phyloP scores from a whole-genome alignment of 1,140 invertebrate species.

The Drosophila miranda region DNA sequence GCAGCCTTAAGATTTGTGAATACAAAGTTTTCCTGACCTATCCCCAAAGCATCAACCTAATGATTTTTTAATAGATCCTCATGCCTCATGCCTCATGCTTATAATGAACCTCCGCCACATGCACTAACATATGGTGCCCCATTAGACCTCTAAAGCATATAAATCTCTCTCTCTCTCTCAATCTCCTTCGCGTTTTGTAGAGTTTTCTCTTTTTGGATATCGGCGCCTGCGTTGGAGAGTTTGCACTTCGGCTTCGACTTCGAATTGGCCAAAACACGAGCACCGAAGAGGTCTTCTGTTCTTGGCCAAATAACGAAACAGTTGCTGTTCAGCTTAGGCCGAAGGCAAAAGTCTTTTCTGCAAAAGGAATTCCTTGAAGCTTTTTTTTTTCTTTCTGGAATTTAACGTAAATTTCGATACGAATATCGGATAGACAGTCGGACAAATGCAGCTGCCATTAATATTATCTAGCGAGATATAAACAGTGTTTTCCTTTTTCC shows the following conservation, averaged over 20 bases:
- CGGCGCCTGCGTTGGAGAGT: conserved; percentile 38
- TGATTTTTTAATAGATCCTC: conserved; percentile 19
- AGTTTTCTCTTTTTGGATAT: conserved; percentile 22
- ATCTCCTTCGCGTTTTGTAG: conserved; percentile 18
- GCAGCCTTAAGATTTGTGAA: too few species aligned
- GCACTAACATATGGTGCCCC: conserved; percentile 3
- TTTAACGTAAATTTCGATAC: conserved; percentile 11
- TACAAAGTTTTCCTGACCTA: neutral
- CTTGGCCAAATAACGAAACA: conserved; percentile 39
- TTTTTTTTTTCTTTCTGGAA: neutral
- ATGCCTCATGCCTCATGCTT: conserved; percentile 5
- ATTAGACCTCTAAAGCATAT: neutral
- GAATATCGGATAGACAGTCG: conserved; percentile 11
- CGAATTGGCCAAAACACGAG: conserved; percentile 12
- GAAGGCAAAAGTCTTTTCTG: conserved; percentile 37
- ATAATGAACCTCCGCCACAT: neutral
- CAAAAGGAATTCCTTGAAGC: neutral
- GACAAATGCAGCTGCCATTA: conserved; percentile 49
- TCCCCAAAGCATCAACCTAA: neutral
- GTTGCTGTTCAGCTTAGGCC: conserved; percentile 61
- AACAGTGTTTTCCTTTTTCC: conserved; percentile 24
- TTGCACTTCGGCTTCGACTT: conserved; percentile 31
- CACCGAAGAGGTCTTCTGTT: conserved; percentile 1
- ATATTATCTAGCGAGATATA: conserved; percentile 47
- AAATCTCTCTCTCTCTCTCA: neutral